Percentiles rank a stretch among this genome's conserved stretches.
phyloP scores from a whole-genome alignment of 2,888 invertebrate genomes.

The Zygothrica quintamaculata region DNA sequence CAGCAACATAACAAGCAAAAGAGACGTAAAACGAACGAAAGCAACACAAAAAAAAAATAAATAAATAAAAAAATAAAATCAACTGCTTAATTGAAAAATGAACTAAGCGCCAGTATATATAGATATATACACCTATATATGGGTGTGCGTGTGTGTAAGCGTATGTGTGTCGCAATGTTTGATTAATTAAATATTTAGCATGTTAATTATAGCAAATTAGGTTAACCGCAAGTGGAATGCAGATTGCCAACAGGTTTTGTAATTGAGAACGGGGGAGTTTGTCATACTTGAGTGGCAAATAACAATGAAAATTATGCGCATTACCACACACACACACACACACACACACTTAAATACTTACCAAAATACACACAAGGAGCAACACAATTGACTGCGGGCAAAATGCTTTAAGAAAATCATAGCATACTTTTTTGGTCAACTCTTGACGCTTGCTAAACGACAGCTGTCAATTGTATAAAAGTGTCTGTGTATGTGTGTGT shows the following conservation, averaged over 20 bases:
- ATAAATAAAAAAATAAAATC: slow-evolving; percentile 21
- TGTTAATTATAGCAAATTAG: slow-evolving; percentile 80
- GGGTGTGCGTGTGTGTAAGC: slow-evolving; percentile 15
- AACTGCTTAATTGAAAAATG: slow-evolving; percentile 66
- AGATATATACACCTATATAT: neutral
- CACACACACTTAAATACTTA: slow-evolving; percentile 16
- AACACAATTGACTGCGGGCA: no score
- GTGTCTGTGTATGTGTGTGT: neutral
- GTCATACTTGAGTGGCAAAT: slow-evolving; percentile 2
- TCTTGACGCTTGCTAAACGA: slow-evolving; percentile 28
- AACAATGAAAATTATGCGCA: slow-evolving; percentile 37
- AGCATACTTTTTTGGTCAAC: slow-evolving; percentile 58
- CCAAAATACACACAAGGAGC: neutral
- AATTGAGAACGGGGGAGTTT: neutral
- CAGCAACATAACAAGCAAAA: slow-evolving; percentile 12
- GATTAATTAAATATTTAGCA: slow-evolving; percentile 74
- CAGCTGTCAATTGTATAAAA: neutral
- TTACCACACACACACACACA: slow-evolving; percentile 13
- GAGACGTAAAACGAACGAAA: slow-evolving; percentile 1
- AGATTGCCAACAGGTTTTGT: neutral
- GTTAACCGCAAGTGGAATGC: slow-evolving; percentile 60
- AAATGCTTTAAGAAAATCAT: slow-evolving; percentile 19
- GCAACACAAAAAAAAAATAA: slow-evolving; percentile 14
- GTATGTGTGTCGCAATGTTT: slow-evolving; percentile 50
- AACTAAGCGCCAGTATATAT: slow-evolving; percentile 47